Conservation (phyloP, 1,140 invertebrate species). For the Kradibia gibbosae region DNA sequence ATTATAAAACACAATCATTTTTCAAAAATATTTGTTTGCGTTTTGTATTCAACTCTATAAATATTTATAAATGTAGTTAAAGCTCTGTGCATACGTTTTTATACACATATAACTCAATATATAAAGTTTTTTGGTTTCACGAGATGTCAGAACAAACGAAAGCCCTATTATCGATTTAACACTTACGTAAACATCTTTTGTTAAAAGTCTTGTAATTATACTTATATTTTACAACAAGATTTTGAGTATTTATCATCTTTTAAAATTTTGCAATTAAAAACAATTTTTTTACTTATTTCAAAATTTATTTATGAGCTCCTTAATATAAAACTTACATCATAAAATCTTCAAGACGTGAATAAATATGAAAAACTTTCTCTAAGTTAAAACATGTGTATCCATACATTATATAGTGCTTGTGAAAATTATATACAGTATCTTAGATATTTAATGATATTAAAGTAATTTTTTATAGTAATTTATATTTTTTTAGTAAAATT, state of each 20-base stretch:
- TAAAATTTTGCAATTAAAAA: background rate
- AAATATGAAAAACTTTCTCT: too few species aligned
- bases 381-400: too few species aligned
- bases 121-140: background rate
- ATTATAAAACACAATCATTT: background rate
- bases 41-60: background rate
- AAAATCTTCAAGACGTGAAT: too few species aligned
- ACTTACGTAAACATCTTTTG: conserved; percentile 15
- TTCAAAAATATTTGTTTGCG: background rate
- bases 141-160: background rate
- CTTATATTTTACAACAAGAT: background rate
- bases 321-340: too few species aligned
- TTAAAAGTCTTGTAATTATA: background rate
- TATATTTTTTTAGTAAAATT: too few species aligned
- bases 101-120: background rate
- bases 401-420: too few species aligned
- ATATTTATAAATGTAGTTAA: background rate
- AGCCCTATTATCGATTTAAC: conserved; percentile 4
- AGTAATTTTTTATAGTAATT: too few species aligned
- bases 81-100: background rate
- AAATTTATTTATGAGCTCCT: too few species aligned
- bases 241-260: background rate
- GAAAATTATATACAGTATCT: too few species aligned
- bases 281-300: too few species aligned
- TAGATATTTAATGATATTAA: too few species aligned